A percentile compares a stretch with the other conserved stretches of the same genome.
These are phyloP conservation scores for Trididemnum miniatum DNA, from an alignment of 23 tunicate genomes.

Conservation along the genomic window DNA sequence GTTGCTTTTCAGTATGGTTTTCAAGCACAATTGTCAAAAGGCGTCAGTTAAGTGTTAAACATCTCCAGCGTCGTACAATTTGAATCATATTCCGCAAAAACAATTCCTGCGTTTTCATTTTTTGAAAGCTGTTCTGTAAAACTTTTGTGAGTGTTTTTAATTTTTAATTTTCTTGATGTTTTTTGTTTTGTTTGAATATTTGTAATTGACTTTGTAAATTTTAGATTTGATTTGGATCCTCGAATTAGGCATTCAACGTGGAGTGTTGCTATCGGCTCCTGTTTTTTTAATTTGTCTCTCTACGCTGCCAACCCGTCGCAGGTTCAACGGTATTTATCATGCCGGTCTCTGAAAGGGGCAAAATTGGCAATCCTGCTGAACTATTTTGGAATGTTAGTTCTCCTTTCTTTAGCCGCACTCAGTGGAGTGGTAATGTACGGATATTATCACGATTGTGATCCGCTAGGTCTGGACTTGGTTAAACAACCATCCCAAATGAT, in stretches of 20 bases:
- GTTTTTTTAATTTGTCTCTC: constrained; percentile 43
- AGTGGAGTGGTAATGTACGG: constrained; percentile 64
- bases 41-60: no score
- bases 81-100: no score
- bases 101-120: no score
- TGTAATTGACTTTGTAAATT: no score
- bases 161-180: no score
- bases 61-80: no score
- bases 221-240: constrained; percentile 65
- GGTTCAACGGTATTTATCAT: constrained; percentile 75
- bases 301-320: constrained; percentile 73
- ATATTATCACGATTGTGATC: constrained; percentile 65
- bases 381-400: constrained; percentile 37
- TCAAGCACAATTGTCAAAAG: no score
- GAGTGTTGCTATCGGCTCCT: constrained; percentile 47
- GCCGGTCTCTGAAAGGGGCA: constrained; percentile 63
- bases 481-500: constrained; percentile 18
- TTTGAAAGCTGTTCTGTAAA: no score
- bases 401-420: constrained; percentile 42
- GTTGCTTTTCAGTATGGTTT: no score
- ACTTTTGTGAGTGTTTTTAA: no score
- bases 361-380: constrained; percentile 50
- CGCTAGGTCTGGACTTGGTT: constrained; percentile 13
- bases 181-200: no score
- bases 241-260: constrained; percentile 50